Evolutionary conservation across 2,888 invertebrate genomes (phyloP).

Genomic region (Brenthis daphne): DNA sequence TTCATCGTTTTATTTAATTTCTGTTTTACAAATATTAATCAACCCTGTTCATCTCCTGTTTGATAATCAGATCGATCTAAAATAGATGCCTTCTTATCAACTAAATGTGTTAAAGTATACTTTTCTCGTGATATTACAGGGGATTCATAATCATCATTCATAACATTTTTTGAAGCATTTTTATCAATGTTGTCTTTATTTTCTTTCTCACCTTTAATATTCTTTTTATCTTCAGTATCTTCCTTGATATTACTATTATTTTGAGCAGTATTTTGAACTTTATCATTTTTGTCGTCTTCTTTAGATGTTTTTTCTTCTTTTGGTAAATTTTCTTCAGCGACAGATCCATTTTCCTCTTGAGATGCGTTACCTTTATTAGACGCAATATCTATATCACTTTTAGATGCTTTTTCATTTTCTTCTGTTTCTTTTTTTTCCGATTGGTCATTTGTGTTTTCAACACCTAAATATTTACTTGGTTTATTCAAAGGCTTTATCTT

Average conservation of each 20-base stretch:
- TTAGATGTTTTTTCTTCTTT: slow-evolving; percentile 20
- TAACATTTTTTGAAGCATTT: background rate
- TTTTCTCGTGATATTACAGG: background rate
- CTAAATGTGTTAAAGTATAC: background rate
- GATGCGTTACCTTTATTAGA: slow-evolving; percentile 1
- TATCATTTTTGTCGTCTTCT: background rate
- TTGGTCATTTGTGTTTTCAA: background rate
- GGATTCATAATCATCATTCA: too few species aligned
- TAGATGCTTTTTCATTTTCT: background rate
- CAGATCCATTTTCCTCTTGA: slow-evolving; percentile 2
- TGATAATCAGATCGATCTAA: slow-evolving; percentile 40
- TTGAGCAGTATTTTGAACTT: too few species aligned
- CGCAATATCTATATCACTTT: slow-evolving; percentile 12
- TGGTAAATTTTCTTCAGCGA: slow-evolving; percentile 19
- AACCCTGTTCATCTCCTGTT: slow-evolving; percentile 35
- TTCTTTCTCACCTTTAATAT: too few species aligned
- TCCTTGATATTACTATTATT: too few species aligned
- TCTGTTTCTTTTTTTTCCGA: background rate
- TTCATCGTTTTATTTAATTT: slow-evolving; percentile 31
- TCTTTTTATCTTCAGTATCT: background rate
- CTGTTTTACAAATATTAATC: slow-evolving; percentile 37
- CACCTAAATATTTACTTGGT: slow-evolving; percentile 47
- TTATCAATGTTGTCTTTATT: background rate
- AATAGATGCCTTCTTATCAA: slow-evolving; percentile 3
- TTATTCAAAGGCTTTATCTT: slow-evolving; percentile 47